Evolutionary conservation across 2,113 vertebrate species (phyloP).

Genomic region (Puffinus mauretanicus): DNA sequence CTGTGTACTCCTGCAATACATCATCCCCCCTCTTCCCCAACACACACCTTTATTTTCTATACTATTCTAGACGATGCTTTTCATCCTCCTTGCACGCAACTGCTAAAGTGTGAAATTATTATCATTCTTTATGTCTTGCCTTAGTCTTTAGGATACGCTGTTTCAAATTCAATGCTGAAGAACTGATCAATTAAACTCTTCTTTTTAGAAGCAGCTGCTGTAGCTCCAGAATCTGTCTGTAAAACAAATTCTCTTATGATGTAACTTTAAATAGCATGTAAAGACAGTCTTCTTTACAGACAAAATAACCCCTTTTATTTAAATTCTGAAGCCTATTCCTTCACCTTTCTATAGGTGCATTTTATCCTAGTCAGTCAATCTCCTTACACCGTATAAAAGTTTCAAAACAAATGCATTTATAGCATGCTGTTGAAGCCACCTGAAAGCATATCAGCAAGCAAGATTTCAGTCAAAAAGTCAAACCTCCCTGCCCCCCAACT

Average conservation of each 20-base stretch:
- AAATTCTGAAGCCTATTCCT: background rate
- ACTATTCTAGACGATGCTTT: background rate
- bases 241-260: slow-evolving; percentile 49
- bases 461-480: background rate
- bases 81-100: background rate
- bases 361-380: background rate
- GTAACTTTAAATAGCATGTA: background rate
- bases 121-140: background rate
- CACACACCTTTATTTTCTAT: background rate
- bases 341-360: background rate
- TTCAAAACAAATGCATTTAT: background rate
- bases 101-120: background rate
- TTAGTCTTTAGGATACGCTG: slow-evolving; percentile 88
- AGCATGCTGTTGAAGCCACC: background rate
- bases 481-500: background rate
- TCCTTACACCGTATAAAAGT: background rate
- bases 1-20: background rate
- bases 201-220: slow-evolving; percentile 81
- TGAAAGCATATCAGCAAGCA: background rate
- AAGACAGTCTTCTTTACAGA: background rate
- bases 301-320: background rate
- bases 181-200: slow-evolving; percentile 98
- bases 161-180: slow-evolving; percentile 97
- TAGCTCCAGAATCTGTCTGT: slow-evolving; percentile 76
- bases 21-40: background rate